A percentile compares a stretch with the other conserved stretches of the same genome.
Conservation (phyloP, 1,140 invertebrate genomes). For the Rhagoletis pomonella region DNA sequence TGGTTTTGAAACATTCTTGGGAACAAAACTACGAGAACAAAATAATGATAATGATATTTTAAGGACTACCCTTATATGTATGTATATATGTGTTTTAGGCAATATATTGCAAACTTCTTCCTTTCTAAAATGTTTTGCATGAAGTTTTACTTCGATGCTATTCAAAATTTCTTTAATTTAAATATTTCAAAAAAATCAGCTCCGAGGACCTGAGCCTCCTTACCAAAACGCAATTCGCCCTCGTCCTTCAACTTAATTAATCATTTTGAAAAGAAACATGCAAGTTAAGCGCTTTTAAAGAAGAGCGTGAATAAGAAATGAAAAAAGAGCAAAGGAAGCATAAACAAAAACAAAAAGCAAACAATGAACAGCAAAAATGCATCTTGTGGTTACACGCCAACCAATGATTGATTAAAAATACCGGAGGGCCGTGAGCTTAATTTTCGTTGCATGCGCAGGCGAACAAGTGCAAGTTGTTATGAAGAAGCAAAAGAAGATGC, state of each 20-base stretch:
- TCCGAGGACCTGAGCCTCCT: neutral
- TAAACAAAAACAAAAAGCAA: neutral
- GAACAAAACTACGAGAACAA: too few relatives aligned
- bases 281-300: neutral
- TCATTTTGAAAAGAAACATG: neutral
- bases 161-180: too few relatives aligned
- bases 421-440: constrained; percentile 44
- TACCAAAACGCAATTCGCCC: neutral
- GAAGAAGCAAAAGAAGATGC: neutral
- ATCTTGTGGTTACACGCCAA: constrained; percentile 48
- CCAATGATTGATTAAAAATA: constrained; percentile 52
- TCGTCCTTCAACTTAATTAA: constrained; percentile 11
- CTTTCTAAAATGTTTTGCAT: too few relatives aligned
- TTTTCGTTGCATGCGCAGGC: neutral
- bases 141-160: too few relatives aligned
- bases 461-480: constrained; percentile 37
- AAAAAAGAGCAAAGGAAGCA: neutral
- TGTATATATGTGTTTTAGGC: too few relatives aligned
- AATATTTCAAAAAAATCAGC: too few relatives aligned
- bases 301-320: neutral
- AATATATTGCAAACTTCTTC: too few relatives aligned
- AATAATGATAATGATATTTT: too few relatives aligned
- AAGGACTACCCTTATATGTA: too few relatives aligned
- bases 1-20: too few relatives aligned
- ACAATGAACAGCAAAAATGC: neutral